Base-by-base conservation (phyloP, 2,888 invertebrate species). In the Altica lythri region DNA sequence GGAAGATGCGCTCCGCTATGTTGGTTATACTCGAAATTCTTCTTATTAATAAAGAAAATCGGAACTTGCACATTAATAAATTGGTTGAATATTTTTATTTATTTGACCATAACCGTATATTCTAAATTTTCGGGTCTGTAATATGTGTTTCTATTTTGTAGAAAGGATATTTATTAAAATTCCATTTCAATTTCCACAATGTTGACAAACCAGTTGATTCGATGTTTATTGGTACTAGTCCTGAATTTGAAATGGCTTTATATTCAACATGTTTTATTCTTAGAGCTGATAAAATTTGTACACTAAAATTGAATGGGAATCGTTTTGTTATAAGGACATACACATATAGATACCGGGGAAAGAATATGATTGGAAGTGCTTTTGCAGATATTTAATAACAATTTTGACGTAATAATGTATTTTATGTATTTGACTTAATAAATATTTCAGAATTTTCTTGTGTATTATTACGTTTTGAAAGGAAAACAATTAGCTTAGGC, bases 241-340 rank as follows among this genome's bases (percentile, higher is more conserved):
- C 95, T 0, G 95, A 95, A 76, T 79, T 95, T 60, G 95, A 96
- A 75, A 82, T 96, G 77, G 90, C 95, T 0, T 75, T 95, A 2
- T 95, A 93, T 73, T 90, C 94, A 0, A 81, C 93, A 2, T 96
- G 95, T 71, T 94, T 90, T 73, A 78, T 90, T 34, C 78, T 89
- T 9, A 83, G 92, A 46, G 84, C 88, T 1, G 88, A 90, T 66
- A 79, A 82, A 53, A 81, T 84, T 3, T 94, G 93, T 66, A 87
- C 86, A 0, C 79, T 93, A 8, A 84, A 85, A 46, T 76, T 92
- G 53, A 85, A 82, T 55, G 88, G 86, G 25, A 85, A 85, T 55
- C 83, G 83, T 59, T 84, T 93, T 59, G 82, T 83, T 57, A 86
- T 94, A 59, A 77, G 86, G 59, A 90, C 92, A 0, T 85, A 87